A percentile compares a stretch with the other conserved stretches of the same genome.
Conservation (phyloP, 2,797 vertebrate species). For the Enteromius radiatus region DNA sequence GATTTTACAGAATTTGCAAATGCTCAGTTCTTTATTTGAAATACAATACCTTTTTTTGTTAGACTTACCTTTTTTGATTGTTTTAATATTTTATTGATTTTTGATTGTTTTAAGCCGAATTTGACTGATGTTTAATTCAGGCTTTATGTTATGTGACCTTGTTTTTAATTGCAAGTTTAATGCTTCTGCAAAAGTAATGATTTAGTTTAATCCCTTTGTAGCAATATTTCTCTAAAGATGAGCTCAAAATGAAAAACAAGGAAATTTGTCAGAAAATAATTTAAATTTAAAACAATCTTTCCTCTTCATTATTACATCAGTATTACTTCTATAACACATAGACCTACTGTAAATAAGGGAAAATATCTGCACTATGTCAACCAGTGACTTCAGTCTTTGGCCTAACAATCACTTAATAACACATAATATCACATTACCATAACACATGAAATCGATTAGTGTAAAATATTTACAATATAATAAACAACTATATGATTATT, state of each 20-base stretch:
- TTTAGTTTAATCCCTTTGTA: neutral
- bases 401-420: conserved; percentile 11
- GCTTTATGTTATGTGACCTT: neutral
- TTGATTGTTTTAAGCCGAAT: neutral
- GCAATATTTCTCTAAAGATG: neutral
- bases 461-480: conserved; percentile 43
- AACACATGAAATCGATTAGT: conserved; percentile 19
- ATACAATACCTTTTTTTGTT: neutral
- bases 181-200: neutral
- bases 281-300: neutral
- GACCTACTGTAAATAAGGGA: conserved; percentile 1
- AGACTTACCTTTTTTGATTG: neutral
- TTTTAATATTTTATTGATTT: neutral
- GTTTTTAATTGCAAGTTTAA: conserved; percentile 9
- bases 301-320: neutral
- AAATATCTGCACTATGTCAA: conserved; percentile 7
- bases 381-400: conserved; percentile 38
- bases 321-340: conserved; percentile 7
- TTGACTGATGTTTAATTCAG: neutral
- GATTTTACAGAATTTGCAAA: neutral
- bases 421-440: conserved; percentile 24
- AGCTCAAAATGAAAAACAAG: neutral
- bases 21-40: neutral
- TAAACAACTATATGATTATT: conserved; percentile 27
- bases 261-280: neutral